These are phyloP conservation scores for Tetramorium bicarinatum DNA, from an alignment of 2,888 invertebrate species.

Conservation along the genomic window DNA sequence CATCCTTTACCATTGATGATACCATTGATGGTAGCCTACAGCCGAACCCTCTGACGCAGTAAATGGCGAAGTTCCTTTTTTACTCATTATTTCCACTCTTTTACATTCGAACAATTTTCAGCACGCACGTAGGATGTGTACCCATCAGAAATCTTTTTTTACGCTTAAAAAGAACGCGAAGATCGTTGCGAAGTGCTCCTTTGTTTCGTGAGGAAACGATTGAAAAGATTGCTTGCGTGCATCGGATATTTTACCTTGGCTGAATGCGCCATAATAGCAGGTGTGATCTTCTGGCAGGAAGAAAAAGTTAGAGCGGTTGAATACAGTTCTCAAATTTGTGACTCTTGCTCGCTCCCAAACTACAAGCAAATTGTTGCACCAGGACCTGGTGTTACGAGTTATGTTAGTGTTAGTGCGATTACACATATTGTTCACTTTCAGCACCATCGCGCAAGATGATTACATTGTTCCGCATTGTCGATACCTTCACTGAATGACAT, in stretches of 20 bases:
- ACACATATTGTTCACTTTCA: neutral
- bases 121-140: slow-evolving; percentile 47
- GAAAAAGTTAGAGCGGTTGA: slow-evolving; percentile 23
- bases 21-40: slow-evolving; percentile 6
- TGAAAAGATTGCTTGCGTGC: slow-evolving; percentile 65
- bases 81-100: slow-evolving; percentile 40
- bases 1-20: neutral
- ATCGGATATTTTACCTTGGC: neutral
- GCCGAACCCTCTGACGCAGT: slow-evolving; percentile 12
- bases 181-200: slow-evolving; percentile 15
- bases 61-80: slow-evolving; percentile 4
- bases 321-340: slow-evolving; percentile 37
- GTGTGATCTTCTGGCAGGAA: slow-evolving; percentile 22
- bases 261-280: slow-evolving; percentile 59
- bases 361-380: neutral
- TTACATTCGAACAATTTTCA: slow-evolving; percentile 59
- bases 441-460: neutral
- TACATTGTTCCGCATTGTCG: neutral
- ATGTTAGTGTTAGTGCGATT: neutral
- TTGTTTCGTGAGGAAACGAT: slow-evolving; percentile 56
- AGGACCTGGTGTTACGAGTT: neutral
- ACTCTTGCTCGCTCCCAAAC: neutral
- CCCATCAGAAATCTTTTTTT: slow-evolving; percentile 13
- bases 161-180: neutral
- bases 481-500: neutral